These are phyloP conservation scores for Drosophila merina DNA, from an alignment of 2,888 invertebrate genomes.

Conservation along the genomic window DNA sequence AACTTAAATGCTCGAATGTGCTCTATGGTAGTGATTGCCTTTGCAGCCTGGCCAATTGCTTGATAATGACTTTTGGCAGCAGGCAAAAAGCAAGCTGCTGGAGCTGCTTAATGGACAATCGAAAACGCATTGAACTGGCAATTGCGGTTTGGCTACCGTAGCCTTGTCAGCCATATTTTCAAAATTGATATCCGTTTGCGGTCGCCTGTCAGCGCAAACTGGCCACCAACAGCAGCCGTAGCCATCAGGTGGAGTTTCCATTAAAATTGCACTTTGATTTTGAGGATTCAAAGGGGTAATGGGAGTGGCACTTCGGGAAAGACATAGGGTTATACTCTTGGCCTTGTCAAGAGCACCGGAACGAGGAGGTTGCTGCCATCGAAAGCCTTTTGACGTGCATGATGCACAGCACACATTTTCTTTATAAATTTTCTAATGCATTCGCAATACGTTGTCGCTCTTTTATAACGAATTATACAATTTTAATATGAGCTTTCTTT, in stretches of 20 bases:
- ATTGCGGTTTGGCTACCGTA: conserved; percentile 66
- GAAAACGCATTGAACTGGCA: conserved; percentile 79
- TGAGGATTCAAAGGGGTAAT: conserved; percentile 4
- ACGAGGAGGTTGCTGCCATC: too few relatives aligned
- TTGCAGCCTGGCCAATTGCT: conserved; percentile 75
- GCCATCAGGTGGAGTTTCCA: conserved; percentile 71
- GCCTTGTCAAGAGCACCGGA: conserved; percentile 64
- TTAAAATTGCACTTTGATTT: conserved; percentile 61
- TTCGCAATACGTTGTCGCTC: not conserved
- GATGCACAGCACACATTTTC: conserved; percentile 49
- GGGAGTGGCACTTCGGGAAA: not conserved
- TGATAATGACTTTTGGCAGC: conserved; percentile 77
- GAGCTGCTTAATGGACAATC: conserved; percentile 72
- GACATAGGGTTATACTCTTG: not conserved
- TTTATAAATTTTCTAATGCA: conserved; percentile 68
- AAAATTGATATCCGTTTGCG: conserved; percentile 76
- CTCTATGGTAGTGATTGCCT: conserved; percentile 38
- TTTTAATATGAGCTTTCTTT: too few relatives aligned
- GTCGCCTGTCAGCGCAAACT: conserved; percentile 57
- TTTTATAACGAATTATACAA: too few relatives aligned
- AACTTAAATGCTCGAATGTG: conserved; percentile 9
- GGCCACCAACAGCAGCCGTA: conserved; percentile 25
- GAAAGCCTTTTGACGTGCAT: too few relatives aligned
- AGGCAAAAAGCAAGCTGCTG: conserved; percentile 52
- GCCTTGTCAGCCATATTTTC: conserved; percentile 42